phyloP scores from a whole-genome alignment of 2,113 vertebrate genomes.

The Muntiacus reevesi region DNA sequence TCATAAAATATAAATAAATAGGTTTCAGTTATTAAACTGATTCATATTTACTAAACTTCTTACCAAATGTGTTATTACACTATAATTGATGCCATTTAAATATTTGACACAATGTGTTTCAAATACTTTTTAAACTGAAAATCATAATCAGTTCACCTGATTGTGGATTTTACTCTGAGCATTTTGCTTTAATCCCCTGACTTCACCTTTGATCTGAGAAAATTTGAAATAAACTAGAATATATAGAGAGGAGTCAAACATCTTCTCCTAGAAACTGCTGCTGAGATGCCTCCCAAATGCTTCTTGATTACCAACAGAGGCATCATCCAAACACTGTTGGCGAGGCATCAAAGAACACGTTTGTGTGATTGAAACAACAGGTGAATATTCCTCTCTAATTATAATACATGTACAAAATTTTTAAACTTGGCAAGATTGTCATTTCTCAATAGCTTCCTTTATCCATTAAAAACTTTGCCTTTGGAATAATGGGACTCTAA shows the following conservation, averaged over 20 bases:
- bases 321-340: background rate
- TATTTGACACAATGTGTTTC: background rate
- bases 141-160: background rate
- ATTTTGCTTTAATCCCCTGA: background rate
- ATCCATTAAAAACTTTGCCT: background rate
- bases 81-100: background rate
- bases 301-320: background rate
- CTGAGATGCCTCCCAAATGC: background rate
- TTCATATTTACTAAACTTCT: background rate
- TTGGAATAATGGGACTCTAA: background rate
- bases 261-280: background rate
- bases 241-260: background rate
- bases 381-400: background rate
- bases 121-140: background rate
- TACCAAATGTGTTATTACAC: background rate
- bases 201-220: background rate
- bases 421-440: background rate
- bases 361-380: background rate
- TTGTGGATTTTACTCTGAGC: background rate
- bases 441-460: background rate
- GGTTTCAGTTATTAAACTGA: background rate
- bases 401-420: background rate
- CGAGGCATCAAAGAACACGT: background rate
- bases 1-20: background rate
- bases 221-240: slow-evolving; percentile 14